Evolutionary conservation across 2,797 vertebrate genomes (phyloP).

Genomic region (Sparus aurata): DNA sequence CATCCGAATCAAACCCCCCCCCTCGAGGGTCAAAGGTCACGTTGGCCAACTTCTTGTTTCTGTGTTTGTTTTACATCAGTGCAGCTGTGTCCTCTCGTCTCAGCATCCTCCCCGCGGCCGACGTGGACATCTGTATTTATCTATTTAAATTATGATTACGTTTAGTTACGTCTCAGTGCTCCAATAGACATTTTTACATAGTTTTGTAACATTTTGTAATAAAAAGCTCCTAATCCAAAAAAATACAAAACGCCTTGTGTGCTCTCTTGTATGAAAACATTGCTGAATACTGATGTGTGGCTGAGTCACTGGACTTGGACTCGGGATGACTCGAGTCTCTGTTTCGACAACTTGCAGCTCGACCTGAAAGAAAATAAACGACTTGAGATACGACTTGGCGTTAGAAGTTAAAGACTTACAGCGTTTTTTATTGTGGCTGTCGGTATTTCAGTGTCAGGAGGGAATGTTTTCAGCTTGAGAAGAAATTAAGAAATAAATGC

Average conservation of each 20-base stretch:
- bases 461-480: too few species aligned
- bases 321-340: too few species aligned
- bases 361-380: too few species aligned
- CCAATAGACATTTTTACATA: conserved; percentile 52
- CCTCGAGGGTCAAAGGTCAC: conserved; percentile 60
- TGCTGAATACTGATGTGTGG: not conserved
- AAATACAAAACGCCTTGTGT: conserved; percentile 17
- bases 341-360: too few species aligned
- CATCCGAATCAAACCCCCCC: conserved; percentile 28
- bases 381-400: too few species aligned
- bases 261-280: not conserved
- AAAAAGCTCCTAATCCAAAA: conserved; percentile 68
- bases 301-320: too few species aligned
- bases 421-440: too few species aligned
- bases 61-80: conserved; percentile 63
- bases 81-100: conserved; percentile 67
- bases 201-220: conserved; percentile 80
- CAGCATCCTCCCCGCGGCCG: conserved; percentile 33
- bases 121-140: conserved; percentile 77
- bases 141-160: conserved; percentile 83
- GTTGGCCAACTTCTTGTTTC: conserved; percentile 53
- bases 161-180: conserved; percentile 65
- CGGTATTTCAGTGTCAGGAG: too few species aligned
- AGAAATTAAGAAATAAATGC: too few species aligned
- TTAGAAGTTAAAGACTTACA: too few species aligned